phyloP scores from a whole-genome alignment of 23 tunicate species.

The Styela clava region DNA sequence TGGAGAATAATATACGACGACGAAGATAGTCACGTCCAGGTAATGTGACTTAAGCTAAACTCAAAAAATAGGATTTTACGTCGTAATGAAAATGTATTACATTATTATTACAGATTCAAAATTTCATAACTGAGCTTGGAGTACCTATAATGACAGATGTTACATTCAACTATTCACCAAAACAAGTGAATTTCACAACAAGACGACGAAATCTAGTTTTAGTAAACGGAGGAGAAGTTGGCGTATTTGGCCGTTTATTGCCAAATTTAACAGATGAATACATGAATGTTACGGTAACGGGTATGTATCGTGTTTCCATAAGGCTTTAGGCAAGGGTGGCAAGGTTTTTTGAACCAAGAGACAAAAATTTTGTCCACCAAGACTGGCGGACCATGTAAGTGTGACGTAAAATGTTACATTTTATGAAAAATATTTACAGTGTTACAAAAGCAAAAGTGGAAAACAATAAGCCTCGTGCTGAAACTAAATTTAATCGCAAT shows the following conservation, averaged over 20 bases:
- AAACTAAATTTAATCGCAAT: no score
- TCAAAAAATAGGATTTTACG: not conserved
- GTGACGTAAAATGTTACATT: no score
- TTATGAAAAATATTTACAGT: no score
- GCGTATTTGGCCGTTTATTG: conserved; percentile 15
- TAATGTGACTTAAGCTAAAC: not conserved
- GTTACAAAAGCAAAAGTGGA: no score
- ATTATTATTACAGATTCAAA: conserved; percentile 35
- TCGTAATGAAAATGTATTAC: not conserved
- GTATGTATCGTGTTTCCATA: not conserved
- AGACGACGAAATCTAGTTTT: conserved; percentile 3
- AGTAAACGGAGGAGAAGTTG: conserved; percentile 25
- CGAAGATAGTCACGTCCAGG: conserved; percentile 37
- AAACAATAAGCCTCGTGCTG: no score
- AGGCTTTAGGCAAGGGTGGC: not conserved
- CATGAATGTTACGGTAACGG: conserved; percentile 19
- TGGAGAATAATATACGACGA: conserved; percentile 41
- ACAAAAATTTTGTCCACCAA: no score
- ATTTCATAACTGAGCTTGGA: conserved; percentile 12
- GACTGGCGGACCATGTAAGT: no score
- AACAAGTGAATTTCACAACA: conserved; percentile 14
- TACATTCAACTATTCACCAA: conserved; percentile 19
- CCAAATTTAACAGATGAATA: conserved; percentile 13
- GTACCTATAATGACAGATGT: conserved; percentile 29
- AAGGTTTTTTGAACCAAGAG: no score